Evolutionary conservation across 2,797 vertebrate genomes (phyloP).

Genomic region (Calcarius lapponicus): DNA sequence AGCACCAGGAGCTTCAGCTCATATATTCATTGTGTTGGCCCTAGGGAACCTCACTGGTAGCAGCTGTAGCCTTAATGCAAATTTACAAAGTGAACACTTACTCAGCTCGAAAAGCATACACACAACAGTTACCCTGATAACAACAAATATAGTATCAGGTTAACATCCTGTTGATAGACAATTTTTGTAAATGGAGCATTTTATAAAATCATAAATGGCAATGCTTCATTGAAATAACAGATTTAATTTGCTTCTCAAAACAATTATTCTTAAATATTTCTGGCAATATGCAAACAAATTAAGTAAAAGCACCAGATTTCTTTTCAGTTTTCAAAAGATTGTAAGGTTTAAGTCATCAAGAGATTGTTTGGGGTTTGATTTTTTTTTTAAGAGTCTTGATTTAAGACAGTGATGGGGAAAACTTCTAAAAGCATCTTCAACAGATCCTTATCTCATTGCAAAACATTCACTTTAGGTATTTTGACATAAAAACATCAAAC

Average conservation of each 20-base stretch:
- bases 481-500: background rate
- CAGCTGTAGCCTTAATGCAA: background rate
- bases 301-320: background rate
- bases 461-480: background rate
- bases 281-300: background rate
- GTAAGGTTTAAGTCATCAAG: background rate
- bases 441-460: background rate
- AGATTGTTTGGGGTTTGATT: background rate
- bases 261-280: background rate
- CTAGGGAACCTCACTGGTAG: background rate
- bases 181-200: background rate
- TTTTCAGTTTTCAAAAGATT: background rate
- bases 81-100: background rate
- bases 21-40: background rate
- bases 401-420: background rate
- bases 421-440: background rate
- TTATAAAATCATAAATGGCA: background rate
- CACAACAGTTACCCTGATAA: background rate
- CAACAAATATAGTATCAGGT: background rate
- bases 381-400: background rate
- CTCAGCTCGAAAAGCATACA: background rate
- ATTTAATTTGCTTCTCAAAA: background rate
- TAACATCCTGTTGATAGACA: background rate
- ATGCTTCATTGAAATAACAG: constrained; percentile 61
- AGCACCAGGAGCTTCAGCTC: constrained; percentile 17